Conservation (phyloP, 2,888 invertebrate species). For the Zele albiditarsus region DNA sequence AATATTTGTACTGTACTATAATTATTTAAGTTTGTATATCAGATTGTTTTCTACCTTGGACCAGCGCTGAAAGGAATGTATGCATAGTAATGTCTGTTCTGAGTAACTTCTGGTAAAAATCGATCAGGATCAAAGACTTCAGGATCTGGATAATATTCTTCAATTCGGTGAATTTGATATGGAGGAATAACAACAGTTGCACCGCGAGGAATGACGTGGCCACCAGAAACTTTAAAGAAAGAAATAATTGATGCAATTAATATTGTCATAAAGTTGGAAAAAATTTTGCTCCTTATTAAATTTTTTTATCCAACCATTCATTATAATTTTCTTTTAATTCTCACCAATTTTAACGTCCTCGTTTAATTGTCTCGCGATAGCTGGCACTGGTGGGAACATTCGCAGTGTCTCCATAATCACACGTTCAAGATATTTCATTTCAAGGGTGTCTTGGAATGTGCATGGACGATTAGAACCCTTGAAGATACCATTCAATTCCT, state of each 20-base stretch:
- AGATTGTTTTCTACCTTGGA: constrained; percentile 75
- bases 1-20: not conserved
- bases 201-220: constrained; percentile 81
- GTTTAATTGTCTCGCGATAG: constrained; percentile 83
- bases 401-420: constrained; percentile 87
- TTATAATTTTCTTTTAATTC: constrained; percentile 45
- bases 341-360: constrained; percentile 83
- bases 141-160: constrained; percentile 84
- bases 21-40: not conserved
- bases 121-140: constrained; percentile 87
- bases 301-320: not conserved
- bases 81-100: constrained; percentile 86
- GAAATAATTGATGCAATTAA: constrained; percentile 16
- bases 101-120: constrained; percentile 86
- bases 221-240: constrained; percentile 76
- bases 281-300: constrained; percentile 22
- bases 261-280: not conserved
- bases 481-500: constrained; percentile 84
- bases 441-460: constrained; percentile 87
- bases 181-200: constrained; percentile 81
- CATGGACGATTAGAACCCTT: constrained; percentile 84
- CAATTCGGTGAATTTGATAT: constrained; percentile 81
- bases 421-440: constrained; percentile 89
- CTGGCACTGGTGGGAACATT: constrained; percentile 86
- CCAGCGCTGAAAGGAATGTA: constrained; percentile 89